phyloP scores from a whole-genome alignment of 2,113 vertebrate species.

The Anhinga rufa region DNA sequence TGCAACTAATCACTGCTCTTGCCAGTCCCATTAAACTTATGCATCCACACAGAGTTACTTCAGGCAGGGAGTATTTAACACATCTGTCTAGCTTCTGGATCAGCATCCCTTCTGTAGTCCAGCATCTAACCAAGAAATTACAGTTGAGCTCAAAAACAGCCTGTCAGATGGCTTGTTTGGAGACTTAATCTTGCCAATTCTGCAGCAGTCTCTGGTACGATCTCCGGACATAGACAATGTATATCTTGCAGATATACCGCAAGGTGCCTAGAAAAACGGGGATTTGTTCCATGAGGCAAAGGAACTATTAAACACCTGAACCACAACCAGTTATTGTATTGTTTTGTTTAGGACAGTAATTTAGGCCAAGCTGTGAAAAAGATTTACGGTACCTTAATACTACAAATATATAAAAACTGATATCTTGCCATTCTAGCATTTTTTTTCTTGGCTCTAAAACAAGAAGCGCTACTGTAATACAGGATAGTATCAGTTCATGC shows the following conservation, averaged over 20 bases:
- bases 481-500: not conserved
- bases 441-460: not conserved
- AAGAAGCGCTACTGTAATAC: not conserved
- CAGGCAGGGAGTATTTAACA: not conserved
- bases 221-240: not conserved
- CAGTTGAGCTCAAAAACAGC: not conserved
- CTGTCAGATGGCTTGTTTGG: not conserved
- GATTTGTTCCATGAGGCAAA: not conserved
- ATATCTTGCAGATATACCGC: not conserved
- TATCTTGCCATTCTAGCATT: not conserved
- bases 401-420: not conserved
- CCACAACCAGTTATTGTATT: not conserved
- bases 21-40: not conserved
- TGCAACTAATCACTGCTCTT: not conserved
- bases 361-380: not conserved
- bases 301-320: not conserved
- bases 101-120: not conserved
- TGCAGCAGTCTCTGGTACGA: not conserved
- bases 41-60: not conserved
- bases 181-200: not conserved
- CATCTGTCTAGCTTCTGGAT: not conserved
- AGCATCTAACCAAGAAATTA: not conserved
- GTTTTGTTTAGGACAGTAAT: not conserved
- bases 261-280: not conserved
- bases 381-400: not conserved